These are phyloP conservation scores for Zaprionus bogoriensis DNA, from an alignment of 2,888 invertebrate genomes.

Conservation along the genomic window DNA sequence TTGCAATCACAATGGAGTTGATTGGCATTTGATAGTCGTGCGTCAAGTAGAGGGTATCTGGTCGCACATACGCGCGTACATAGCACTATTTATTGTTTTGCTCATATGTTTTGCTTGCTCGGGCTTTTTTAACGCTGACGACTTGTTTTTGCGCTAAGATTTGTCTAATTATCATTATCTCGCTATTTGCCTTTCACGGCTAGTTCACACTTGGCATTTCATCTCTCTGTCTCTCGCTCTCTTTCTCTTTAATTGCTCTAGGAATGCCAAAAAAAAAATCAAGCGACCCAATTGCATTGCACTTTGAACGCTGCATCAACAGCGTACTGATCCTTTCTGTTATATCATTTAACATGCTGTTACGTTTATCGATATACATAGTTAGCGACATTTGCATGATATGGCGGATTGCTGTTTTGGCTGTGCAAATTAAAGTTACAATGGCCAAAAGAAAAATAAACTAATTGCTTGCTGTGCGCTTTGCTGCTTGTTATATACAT, in stretches of 20 bases:
- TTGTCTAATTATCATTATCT: constrained; percentile 33
- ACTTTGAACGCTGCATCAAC: background rate
- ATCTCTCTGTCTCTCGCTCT: background rate
- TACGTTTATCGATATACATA: constrained; percentile 4
- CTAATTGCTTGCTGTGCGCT: too few species aligned
- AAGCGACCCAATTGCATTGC: constrained; percentile 3
- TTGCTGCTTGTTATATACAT: too few species aligned
- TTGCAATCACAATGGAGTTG: background rate
- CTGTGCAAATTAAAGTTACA: too few species aligned
- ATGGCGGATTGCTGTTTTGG: too few species aligned
- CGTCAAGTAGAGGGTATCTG: constrained; percentile 12
- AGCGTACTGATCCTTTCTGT: too few species aligned
- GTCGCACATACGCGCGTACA: background rate
- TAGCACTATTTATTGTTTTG: too few species aligned
- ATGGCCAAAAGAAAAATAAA: too few species aligned
- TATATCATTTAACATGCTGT: background rate
- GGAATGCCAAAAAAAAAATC: constrained; percentile 8
- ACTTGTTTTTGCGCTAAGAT: constrained; percentile 15
- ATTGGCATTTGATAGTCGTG: background rate
- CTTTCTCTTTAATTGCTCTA: background rate
- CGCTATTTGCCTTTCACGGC: constrained; percentile 26
- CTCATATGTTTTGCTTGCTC: constrained; percentile 7
- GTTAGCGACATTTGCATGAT: background rate
- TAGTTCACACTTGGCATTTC: constrained; percentile 14
- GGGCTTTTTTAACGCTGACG: constrained; percentile 16